These are phyloP conservation scores for Poeciliopsis infans DNA, from an alignment of 2,797 vertebrate species.

Conservation along the genomic window DNA sequence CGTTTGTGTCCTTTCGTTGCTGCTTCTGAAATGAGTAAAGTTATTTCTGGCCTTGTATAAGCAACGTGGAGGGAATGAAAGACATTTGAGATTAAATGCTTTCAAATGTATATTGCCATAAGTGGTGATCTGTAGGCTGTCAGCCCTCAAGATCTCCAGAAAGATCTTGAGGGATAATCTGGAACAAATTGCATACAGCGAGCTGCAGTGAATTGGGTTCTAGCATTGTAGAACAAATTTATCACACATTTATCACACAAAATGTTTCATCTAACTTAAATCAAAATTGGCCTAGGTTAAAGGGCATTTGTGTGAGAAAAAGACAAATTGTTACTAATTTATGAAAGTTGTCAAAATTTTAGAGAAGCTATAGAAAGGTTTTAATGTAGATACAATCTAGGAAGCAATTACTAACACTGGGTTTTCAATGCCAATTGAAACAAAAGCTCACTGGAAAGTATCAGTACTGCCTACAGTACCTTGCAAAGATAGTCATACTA, in stretches of 20 bases:
- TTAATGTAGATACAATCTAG: neutral
- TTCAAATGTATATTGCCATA: neutral
- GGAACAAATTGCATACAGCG: neutral
- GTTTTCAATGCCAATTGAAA: neutral
- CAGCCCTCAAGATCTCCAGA: neutral
- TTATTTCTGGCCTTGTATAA: constrained; percentile 1
- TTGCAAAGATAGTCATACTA: neutral
- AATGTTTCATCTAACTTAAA: neutral
- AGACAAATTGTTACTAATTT: neutral
- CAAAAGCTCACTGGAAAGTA: neutral
- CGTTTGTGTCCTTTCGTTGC: neutral
- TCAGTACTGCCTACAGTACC: neutral
- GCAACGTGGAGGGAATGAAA: constrained; percentile 3
- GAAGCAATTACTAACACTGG: neutral
- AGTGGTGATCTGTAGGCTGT: neutral
- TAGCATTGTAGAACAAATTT: neutral
- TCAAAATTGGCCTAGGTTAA: neutral
- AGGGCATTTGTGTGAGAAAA: neutral
- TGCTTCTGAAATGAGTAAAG: neutral
- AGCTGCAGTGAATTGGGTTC: neutral
- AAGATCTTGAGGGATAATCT: neutral
- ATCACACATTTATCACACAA: neutral
- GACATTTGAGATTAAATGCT: neutral
- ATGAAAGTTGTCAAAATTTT: neutral
- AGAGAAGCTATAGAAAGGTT: neutral